Percentiles rank a stretch among this genome's conserved stretches.
phyloP scores from a whole-genome alignment of 2,888 invertebrate genomes.

The Metellina segmentata region DNA sequence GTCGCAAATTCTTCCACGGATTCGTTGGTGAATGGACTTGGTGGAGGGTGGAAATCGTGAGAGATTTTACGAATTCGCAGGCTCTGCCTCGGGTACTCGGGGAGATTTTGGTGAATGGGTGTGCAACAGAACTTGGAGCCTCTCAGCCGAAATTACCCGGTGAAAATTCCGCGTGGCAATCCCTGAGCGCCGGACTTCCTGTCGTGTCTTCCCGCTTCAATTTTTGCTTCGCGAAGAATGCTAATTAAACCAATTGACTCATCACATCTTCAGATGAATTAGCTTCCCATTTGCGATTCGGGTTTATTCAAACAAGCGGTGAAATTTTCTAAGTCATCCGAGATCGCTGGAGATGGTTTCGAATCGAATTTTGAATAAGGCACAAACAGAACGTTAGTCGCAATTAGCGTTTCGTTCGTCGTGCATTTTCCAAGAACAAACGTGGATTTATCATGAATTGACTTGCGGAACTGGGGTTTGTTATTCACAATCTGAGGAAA shows the following conservation, averaged over 20 bases:
- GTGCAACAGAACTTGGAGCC: background rate
- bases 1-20: constrained; percentile 14
- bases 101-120: background rate
- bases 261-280: background rate
- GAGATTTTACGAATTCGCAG: background rate
- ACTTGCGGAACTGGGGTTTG: no score
- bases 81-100: background rate
- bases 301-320: background rate
- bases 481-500: no score
- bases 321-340: background rate
- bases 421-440: no score
- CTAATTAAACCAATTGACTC: background rate
- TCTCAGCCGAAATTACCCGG: background rate
- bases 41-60: background rate
- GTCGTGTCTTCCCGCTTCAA: background rate
- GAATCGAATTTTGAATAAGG: background rate
- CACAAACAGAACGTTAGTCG: background rate
- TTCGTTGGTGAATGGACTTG: background rate
- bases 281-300: background rate
- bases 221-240: background rate
- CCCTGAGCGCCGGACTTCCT: no score
- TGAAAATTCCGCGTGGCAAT: background rate
- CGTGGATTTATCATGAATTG: no score
- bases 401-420: background rate
- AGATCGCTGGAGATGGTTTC: background rate